Conservation (phyloP, 2,888 invertebrate genomes). For the Netelia virgata region DNA sequence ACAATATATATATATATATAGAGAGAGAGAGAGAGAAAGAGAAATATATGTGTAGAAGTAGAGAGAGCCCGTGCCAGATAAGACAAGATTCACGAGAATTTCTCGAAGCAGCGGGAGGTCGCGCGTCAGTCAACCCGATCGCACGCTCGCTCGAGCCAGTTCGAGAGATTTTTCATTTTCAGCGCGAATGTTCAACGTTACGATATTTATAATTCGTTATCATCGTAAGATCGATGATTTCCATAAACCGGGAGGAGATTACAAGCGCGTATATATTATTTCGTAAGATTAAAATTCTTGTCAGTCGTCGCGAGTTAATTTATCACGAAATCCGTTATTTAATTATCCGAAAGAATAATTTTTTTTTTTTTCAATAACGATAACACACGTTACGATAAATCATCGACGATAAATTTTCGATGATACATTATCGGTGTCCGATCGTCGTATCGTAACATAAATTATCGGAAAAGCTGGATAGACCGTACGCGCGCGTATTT, state of each 20-base stretch:
- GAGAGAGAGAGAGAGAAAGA: no score
- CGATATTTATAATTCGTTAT: not conserved
- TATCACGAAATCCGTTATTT: not conserved
- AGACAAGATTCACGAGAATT: slow-evolving; percentile 58
- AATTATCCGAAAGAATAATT: not conserved
- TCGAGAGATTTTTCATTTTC: slow-evolving; percentile 34
- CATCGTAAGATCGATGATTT: not conserved
- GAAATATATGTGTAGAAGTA: not conserved
- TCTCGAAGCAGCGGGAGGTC: slow-evolving; percentile 33
- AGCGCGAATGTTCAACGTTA: slow-evolving; percentile 41
- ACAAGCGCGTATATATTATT: not conserved
- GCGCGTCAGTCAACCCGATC: slow-evolving; percentile 30
- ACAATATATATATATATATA: not conserved
- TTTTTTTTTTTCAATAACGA: not conserved
- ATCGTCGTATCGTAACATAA: slow-evolving; percentile 11
- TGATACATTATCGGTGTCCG: no score
- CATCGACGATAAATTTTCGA: not conserved
- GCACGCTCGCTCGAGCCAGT: slow-evolving; percentile 48
- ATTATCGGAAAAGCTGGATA: slow-evolving; percentile 11
- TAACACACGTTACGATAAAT: not conserved
- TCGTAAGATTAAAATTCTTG: not conserved
- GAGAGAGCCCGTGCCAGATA: slow-evolving; percentile 35
- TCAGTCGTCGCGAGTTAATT: not conserved
- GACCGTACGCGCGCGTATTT: not conserved
- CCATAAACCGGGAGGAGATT: not conserved